Evolutionary conservation across 1,140 invertebrate species (phyloP), one percentile per base, ranked within the genome.

Genomic region (Drosophila micromelanica): DNA sequence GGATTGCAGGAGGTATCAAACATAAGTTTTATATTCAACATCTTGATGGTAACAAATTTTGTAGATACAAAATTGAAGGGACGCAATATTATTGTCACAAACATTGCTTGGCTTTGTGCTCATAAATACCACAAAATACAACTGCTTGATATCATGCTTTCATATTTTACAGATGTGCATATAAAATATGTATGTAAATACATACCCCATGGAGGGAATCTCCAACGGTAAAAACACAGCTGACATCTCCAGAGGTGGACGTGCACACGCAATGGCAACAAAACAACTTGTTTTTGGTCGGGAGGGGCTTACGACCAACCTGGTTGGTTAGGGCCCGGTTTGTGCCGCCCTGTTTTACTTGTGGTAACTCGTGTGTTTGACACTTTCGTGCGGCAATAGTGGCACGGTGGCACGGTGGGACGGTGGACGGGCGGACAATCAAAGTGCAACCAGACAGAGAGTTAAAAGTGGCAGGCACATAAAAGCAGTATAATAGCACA

Each of bases 381-480:
- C 76, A 84, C 76, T 69, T 76, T 37, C 42, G 38, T 56, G 17
- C 7, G 48, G 46, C 13, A 55, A 65, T 46, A 37, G 17, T 20
- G 43, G 15, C 2, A 60, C 48, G 48, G 27, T 27, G 5, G 27
- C 27, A 15, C 30, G n/a, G n/a, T n/a, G n/a, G n/a, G n/a, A n/a
- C n/a, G n/a, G n/a, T n/a, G n/a, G n/a, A n/a, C n/a, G n/a, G n/a
- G n/a, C n/a, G 46, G 63, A 55, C 79, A 82, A 81, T 82, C 71
- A 78, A 78, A 81, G 80, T 75, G 71, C 76, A 75, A 54, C 75
- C 60, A 61, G 69, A 57, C 65, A 46, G 72, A 73, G 62, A 84
- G 65, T 76, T 76, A 46, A 67, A 57, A 79, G 54, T 64, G 80
- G 49, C 64, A 64, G 43, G 37, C 76, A 72, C 65, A 78, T 75